phyloP scores from a whole-genome alignment of 2,113 vertebrate species.

The Delphinapterus leucas region DNA sequence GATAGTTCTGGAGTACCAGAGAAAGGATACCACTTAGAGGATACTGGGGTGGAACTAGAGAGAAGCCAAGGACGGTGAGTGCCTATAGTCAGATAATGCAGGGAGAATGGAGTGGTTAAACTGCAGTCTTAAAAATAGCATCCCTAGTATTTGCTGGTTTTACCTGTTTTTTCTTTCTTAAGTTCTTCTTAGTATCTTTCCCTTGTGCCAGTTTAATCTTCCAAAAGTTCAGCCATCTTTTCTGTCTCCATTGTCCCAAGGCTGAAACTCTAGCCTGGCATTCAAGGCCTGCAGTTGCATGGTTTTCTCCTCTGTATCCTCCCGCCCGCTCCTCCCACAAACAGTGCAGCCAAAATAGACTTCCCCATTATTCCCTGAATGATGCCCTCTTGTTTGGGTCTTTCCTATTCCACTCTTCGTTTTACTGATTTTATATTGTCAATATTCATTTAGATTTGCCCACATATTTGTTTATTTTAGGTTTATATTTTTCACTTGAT shows the following conservation, averaged over 20 bases:
- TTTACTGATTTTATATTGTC: neutral
- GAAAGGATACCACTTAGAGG: neutral
- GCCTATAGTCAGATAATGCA: neutral
- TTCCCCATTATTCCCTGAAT: neutral
- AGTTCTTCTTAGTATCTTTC: neutral
- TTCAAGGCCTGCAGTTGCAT: neutral
- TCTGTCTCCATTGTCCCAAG: neutral
- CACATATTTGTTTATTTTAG: neutral
- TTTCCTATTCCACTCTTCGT: neutral
- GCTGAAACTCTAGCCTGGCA: neutral
- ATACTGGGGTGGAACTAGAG: neutral
- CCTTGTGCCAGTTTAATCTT: neutral
- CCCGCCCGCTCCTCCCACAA: accelerated
- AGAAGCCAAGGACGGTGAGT: neutral
- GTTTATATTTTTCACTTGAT: neutral
- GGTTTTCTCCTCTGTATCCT: neutral
- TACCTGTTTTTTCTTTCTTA: neutral
- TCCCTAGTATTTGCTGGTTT: neutral
- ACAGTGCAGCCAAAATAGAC: neutral
- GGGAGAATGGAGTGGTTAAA: neutral
- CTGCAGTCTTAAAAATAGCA: neutral
- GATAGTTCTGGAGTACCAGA: neutral
- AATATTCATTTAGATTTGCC: neutral
- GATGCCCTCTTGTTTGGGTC: neutral
- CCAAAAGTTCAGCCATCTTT: neutral